phyloP scores from a whole-genome alignment of 2,797 vertebrate genomes.

The Danio tinwini region DNA sequence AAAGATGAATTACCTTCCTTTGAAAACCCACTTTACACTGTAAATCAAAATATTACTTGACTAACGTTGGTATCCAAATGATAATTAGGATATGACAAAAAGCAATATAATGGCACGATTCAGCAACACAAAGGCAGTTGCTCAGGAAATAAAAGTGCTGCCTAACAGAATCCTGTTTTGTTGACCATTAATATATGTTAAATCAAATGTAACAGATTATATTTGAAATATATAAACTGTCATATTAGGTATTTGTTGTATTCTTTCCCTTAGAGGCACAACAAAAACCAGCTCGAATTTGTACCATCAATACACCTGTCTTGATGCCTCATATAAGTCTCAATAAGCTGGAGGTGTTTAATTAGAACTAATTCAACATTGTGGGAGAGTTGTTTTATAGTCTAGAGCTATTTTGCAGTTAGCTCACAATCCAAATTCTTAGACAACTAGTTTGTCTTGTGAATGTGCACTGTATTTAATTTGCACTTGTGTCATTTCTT shows the following conservation, averaged over 20 bases:
- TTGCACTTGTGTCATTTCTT: too few relatives aligned
- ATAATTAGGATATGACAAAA: neutral
- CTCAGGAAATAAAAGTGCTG: neutral
- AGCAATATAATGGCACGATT: constrained; percentile 9
- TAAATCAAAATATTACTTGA: constrained; percentile 14
- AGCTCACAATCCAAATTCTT: too few relatives aligned
- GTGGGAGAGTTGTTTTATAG: too few relatives aligned
- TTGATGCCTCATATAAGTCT: neutral
- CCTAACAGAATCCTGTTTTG: neutral
- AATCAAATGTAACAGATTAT: neutral
- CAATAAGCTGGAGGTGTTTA: neutral
- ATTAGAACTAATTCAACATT: too few relatives aligned
- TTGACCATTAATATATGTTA: neutral
- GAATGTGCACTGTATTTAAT: too few relatives aligned
- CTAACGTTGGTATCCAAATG: neutral
- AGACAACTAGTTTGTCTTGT: too few relatives aligned
- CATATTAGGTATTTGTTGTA: neutral
- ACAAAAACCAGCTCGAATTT: neutral
- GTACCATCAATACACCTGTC: neutral
- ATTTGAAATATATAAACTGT: neutral
- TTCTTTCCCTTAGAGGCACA: neutral
- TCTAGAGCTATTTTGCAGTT: too few relatives aligned
- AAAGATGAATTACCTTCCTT: constrained; percentile 11
- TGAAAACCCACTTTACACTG: constrained; percentile 15
- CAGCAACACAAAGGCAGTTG: neutral